Evolutionary conservation across 1,140 invertebrate species (phyloP), one percentile per base, ranked within the genome.

Genomic region (Drosophila grimshawi): DNA sequence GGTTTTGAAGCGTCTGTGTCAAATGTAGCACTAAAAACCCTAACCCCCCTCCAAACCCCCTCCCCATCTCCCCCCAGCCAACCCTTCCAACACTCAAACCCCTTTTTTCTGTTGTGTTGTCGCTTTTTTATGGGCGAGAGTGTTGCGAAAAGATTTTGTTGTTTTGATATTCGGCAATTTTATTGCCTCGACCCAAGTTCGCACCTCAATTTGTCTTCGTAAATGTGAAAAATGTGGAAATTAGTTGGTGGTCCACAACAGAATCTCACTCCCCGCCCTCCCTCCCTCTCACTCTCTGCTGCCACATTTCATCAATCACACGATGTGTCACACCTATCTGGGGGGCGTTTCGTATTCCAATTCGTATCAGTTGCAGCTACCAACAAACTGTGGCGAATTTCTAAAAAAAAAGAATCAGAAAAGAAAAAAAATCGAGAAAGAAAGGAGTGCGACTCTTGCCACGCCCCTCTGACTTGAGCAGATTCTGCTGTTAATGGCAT

Each of bases 171-270:
- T 88, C 78, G 76, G 57, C 77, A 89, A 63, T 91, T 91, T 91
- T 91, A 91, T 91, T 91, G 86, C 86, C 90, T 91, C 82, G 90
- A 91, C 90, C 90, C 83, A 90, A 91, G 90, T 91, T 91, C 86
- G 90, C 90, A 91, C 90, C 90, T 91, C 90, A 91, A 91, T 91
- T 91, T 91, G 90, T 91, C 90, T 91, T 91, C 86, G 90, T 79
- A 91, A 91, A 91, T 91, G 90, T 88, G 90, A 91, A 91, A 91
- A 91, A 90, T 91, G 90, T 91, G 90, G 90, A 91, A 91, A 91
- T 91, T 91, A 91, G 90, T 81, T 91, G 75, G 73, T 66, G 76
- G 72, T 68, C 78, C 78, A 64, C 74, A 57, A 52, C 30, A 11
- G 66, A 65, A 43, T 52, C 7, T 30, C 27, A 3, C 19, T 29